These are phyloP conservation scores for Notarius lentiginosus DNA, from an alignment of 2,113 vertebrate genomes.

Conservation along the genomic window DNA sequence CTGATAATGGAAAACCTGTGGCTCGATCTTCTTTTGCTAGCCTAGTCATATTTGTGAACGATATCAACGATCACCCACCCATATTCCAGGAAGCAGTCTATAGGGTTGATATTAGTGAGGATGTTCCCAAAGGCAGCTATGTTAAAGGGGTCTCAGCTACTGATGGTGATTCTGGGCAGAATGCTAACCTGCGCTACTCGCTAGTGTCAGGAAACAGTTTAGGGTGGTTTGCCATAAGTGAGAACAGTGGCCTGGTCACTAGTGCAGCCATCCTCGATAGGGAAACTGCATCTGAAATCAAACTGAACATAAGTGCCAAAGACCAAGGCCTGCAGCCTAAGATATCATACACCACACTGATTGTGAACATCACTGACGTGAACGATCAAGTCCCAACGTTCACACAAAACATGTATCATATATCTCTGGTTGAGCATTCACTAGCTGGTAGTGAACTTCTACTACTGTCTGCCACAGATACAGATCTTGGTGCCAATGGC, in stretches of 20 bases:
- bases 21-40: constrained; percentile 91
- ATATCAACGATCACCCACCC: constrained; percentile 95
- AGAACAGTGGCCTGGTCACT: constrained; percentile 94
- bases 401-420: constrained; percentile 75
- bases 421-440: constrained; percentile 84
- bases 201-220: constrained; percentile 91
- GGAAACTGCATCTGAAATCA: constrained; percentile 84
- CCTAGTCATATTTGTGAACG: constrained; percentile 94
- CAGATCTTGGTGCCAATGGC: constrained; percentile 92
- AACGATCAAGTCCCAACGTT: constrained; percentile 91
- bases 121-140: constrained; percentile 90
- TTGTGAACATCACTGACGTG: constrained; percentile 88
- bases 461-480: constrained; percentile 81
- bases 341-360: constrained; percentile 86
- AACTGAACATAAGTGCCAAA: constrained; percentile 92
- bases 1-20: constrained; percentile 80
- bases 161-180: constrained; percentile 93
- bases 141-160: constrained; percentile 92
- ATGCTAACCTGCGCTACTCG: constrained; percentile 93
- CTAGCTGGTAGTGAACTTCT: constrained; percentile 83
- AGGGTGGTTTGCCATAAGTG: constrained; percentile 93
- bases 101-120: constrained; percentile 88
- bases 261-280: constrained; percentile 80
- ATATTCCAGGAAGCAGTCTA: constrained; percentile 88
- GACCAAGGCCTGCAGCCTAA: constrained; percentile 95